Evolutionary conservation across 2,797 vertebrate genomes (phyloP), one percentile per base, ranked within the genome.

Genomic region (Onychomys leucogaster): DNA sequence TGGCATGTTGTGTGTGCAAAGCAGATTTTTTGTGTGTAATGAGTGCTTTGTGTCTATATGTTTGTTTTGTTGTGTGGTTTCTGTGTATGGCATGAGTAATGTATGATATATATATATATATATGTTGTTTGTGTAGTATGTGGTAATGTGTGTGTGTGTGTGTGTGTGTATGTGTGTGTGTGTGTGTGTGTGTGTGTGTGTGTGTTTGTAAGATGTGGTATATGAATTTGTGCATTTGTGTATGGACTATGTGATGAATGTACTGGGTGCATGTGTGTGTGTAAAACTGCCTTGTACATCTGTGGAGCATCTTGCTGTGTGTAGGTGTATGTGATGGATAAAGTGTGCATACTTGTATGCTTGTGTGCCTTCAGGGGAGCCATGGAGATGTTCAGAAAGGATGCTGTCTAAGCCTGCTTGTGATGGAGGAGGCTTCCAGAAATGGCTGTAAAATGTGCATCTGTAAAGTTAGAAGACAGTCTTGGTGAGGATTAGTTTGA

Each of bases 401-500:
- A 81, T 78, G 21, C 32, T 76, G 65, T 94, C 63, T 85, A 69
- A 76, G 5, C 43, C 17, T 81, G 34, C 41, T 88, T 71, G 86
- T 76, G 49, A 52, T 37, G 80, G 71, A 95, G 27, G 61, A 95
- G 81, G 73, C 92, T 93, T 96, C 71, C 76, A 12, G 83, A 95
- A 92, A 29, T 57, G 92, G 52, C 87, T 75, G 16, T 65, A 52
- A 93, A 81, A 83, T 6, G 32, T 84, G 71, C 65, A 88, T 43
- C 87, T 88, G 55, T 97, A 78, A 93, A 96, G 90, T 90, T 82
- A 78, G 77, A 92, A 88, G 91, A 41, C 91, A 75, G 77, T 73
- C 49, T 14, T 55, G 8, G 37, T 57, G 57, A 81, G 77, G 88
- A 88, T 61, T 84, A 95, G 86, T 95, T 87, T 92, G 89, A 57